These are phyloP conservation scores for Microctenopoma stevenorrisi DNA, from an alignment of 2,797 vertebrate species.

Conservation along the genomic window DNA sequence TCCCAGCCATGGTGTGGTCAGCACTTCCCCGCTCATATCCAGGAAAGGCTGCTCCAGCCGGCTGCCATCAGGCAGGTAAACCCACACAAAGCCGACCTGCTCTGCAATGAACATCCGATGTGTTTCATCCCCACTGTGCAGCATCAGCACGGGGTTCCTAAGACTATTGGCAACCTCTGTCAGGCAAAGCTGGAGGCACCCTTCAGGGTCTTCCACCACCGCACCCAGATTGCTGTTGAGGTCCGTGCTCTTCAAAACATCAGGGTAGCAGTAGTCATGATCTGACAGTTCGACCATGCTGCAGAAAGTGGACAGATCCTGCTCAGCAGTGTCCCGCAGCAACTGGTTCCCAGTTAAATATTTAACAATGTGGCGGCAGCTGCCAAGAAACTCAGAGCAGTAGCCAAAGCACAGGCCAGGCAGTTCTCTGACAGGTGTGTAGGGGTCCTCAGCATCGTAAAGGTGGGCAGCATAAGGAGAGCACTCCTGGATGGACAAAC, in stretches of 20 bases:
- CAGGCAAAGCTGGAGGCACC: conserved; percentile 89
- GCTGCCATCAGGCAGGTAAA: conserved; percentile 84
- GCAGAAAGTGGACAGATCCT: conserved; percentile 80
- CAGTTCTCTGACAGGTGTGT: conserved; percentile 83
- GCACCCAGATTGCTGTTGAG: conserved; percentile 83
- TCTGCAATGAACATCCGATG: conserved; percentile 87
- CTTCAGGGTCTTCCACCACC: conserved; percentile 75
- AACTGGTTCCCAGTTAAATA: conserved; percentile 78
- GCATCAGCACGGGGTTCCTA: conserved; percentile 87
- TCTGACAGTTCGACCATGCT: conserved; percentile 82
- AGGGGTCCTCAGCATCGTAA: conserved; percentile 86
- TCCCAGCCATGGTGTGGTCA: conserved; percentile 86
- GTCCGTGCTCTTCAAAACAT: conserved; percentile 76
- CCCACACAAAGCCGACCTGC: conserved; percentile 89
- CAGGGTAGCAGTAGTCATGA: conserved; percentile 89
- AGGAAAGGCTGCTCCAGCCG: conserved; percentile 87
- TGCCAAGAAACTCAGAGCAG: conserved; percentile 83
- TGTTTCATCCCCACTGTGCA: conserved; percentile 83
- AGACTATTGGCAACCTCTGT: conserved; percentile 86
- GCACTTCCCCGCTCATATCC: conserved; percentile 84
- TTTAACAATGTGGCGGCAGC: conserved; percentile 80
- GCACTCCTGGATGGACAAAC: conserved; percentile 82
- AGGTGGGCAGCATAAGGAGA: conserved; percentile 90
- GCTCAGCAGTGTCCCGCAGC: conserved; percentile 66
- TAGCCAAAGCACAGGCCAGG: conserved; percentile 87